Conservation (phyloP, 2,113 vertebrate species). For the Girardinichthys multiradiatus region DNA sequence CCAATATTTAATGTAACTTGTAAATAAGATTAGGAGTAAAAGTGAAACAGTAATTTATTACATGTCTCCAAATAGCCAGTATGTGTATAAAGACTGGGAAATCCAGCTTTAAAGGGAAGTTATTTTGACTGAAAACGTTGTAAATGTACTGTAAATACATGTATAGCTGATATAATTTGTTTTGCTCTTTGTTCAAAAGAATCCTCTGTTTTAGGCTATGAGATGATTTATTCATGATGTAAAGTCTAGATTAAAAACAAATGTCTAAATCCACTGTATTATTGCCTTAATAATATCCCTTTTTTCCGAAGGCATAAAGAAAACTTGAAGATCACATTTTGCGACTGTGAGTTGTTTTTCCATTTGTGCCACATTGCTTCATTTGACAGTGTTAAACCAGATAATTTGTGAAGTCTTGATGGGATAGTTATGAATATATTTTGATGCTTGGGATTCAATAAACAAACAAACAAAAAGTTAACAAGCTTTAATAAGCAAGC, state of each 20-base stretch:
- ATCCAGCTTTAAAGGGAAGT: slow-evolving; percentile 86
- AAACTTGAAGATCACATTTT: slow-evolving; percentile 83
- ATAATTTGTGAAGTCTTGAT: not conserved
- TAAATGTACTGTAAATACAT: slow-evolving; percentile 86
- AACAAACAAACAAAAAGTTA: not conserved
- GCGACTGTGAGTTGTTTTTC: slow-evolving; percentile 84
- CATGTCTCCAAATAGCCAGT: slow-evolving; percentile 71
- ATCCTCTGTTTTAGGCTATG: slow-evolving; percentile 85
- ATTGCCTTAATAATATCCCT: slow-evolving; percentile 93
- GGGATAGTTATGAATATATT: not conserved
- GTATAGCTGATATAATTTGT: slow-evolving; percentile 85
- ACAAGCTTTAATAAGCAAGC: not conserved
- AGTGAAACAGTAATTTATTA: slow-evolving; percentile 93
- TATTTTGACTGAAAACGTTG: slow-evolving; percentile 81
- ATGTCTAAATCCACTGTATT: slow-evolving; percentile 90
- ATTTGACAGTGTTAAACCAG: not conserved
- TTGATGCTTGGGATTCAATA: slow-evolving; percentile 4
- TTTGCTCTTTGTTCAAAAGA: slow-evolving; percentile 69
- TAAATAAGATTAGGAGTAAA: slow-evolving; percentile 87
- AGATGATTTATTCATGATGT: slow-evolving; percentile 90
- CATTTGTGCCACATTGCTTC: slow-evolving; percentile 9
- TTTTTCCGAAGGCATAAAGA: slow-evolving; percentile 91
- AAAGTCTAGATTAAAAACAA: slow-evolving; percentile 79
- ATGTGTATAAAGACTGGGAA: slow-evolving; percentile 77
- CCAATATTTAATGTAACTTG: slow-evolving; percentile 91